Evolutionary conservation across 2,113 vertebrate genomes (phyloP), one percentile per base, ranked within the genome.

Genomic region (Hippocampus guttulatus): DNA sequence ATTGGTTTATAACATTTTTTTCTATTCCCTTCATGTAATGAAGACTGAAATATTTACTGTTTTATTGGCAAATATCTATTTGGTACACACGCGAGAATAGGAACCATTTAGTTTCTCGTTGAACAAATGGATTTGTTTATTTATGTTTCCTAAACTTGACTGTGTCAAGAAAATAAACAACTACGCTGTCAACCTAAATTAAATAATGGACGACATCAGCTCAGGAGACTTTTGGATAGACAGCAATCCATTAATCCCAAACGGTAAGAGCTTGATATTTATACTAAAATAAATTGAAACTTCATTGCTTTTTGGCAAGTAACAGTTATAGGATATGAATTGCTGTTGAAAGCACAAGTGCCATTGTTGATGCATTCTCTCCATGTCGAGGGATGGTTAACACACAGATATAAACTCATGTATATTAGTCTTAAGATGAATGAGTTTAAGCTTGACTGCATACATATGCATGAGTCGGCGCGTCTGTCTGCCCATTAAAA

Each of bases 271-370:
- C 60, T 54, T 76, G 80, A 88, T 76, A 83, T 87, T 88, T 88
- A 79, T 74, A 84, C 68, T 80, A 23, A 86, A 82, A 87, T 83
- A 76, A 84, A 88, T 78, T 78, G 77, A 33, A 49, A 63, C 62
- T 79, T 83, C 79, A 61, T 79, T 81, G 51, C 33, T 41, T 45
- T 73, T 83, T 88, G 85, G 79, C 84, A 79, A 74, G 73, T 63
- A 61, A 85, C 23, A 73, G 79, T 78, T 81, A 70, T 75, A 66
- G 75, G 76, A 72, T 68, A 66, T 70, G 77, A 81, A 90, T 79
- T 21, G 72, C 78, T 87, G 78, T 75, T 85, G 77, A 80, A 78
- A 81, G 89, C 88, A 89, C 68, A 90, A 80, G 80, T 83, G 81
- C 20, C 68, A 74, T 73, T 27, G 61, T 63, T 73, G 76, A 49